Conservation (phyloP, 2,113 vertebrate species). For the Dinomys branickii region DNA sequence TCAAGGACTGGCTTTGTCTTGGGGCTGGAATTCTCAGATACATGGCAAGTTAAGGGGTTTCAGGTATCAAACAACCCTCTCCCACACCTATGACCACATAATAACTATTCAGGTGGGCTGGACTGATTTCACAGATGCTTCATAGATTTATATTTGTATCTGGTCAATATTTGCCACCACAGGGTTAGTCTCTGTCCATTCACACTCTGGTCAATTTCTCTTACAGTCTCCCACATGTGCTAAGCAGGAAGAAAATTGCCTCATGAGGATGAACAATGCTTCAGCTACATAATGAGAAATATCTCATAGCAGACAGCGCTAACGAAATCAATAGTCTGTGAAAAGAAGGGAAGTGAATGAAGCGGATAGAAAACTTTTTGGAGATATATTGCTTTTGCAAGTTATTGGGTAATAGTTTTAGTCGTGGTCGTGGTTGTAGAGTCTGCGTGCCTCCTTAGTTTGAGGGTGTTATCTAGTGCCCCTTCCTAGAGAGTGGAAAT, state of each 20-base stretch:
- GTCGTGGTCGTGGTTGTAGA: background rate
- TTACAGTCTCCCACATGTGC: background rate
- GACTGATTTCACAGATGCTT: background rate
- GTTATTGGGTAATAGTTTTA: no score
- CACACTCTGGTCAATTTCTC: background rate
- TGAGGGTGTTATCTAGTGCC: background rate
- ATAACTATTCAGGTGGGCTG: background rate
- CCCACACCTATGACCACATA: background rate
- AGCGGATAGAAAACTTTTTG: background rate
- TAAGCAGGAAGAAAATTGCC: background rate
- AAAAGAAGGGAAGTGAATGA: background rate
- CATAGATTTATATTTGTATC: background rate
- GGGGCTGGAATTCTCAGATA: background rate
- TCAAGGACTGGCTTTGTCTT: background rate
- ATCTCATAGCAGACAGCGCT: background rate
- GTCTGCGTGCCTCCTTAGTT: background rate
- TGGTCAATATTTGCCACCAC: background rate
- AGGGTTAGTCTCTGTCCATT: background rate
- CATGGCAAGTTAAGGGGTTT: background rate
- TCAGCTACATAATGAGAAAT: background rate
- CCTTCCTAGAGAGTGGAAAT: background rate
- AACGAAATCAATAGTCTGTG: background rate
- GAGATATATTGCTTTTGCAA: background rate
- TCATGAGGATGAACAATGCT: background rate
- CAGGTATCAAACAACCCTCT: background rate